Percentiles rank a stretch among this genome's conserved stretches.
Evolutionary conservation across 1,140 invertebrate species (phyloP).

Genomic region (Popillia japonica): DNA sequence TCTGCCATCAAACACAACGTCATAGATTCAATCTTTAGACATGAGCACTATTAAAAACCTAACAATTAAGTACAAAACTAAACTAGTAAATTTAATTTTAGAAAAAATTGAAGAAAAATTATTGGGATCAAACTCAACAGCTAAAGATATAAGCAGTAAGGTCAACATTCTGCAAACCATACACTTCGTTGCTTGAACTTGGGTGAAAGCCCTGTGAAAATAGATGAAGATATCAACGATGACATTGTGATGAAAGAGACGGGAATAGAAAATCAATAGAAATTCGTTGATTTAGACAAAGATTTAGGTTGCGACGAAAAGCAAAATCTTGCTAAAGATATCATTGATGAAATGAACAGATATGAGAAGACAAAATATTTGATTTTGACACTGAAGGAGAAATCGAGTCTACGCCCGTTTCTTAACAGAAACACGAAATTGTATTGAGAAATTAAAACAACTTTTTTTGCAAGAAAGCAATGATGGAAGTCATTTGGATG

Average conservation of each 20-base stretch:
- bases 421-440: too few species aligned
- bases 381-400: too few species aligned
- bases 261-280: not conserved
- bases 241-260: conserved; percentile 13
- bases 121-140: conserved; percentile 18
- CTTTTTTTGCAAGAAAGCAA: too few species aligned
- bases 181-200: too few species aligned
- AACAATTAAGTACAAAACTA: not conserved
- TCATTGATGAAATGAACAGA: too few species aligned
- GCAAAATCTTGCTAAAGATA: too few species aligned
- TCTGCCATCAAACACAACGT: conserved; percentile 7
- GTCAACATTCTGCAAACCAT: not conserved
- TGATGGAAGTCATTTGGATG: too few species aligned
- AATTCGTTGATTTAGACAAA: not conserved
- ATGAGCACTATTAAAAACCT: conserved; percentile 7
- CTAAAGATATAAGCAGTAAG: not conserved
- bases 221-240: not conserved
- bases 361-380: too few species aligned
- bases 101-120: conserved; percentile 21
- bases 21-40: not conserved
- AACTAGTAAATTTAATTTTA: not conserved
- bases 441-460: too few species aligned
- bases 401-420: too few species aligned
- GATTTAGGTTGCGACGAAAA: conserved; percentile 10
- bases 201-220: not conserved